phyloP scores from a whole-genome alignment of 2,797 vertebrate genomes.

The Hyperoplus immaculatus region DNA sequence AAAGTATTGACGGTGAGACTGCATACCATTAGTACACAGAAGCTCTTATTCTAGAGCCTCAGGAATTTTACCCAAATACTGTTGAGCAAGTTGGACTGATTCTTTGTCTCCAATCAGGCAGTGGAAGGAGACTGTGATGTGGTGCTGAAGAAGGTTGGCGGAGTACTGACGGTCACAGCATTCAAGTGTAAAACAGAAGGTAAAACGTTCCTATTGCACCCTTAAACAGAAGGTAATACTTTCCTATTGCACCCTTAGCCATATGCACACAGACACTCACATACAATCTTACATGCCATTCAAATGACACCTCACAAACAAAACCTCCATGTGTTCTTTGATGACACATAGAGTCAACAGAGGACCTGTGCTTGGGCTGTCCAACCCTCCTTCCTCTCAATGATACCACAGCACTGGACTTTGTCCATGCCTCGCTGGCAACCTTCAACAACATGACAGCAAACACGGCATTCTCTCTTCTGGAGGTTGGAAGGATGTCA shows the following conservation, averaged over 20 bases:
- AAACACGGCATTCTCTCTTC: conserved; percentile 57
- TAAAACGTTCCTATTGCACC: conserved; percentile 45
- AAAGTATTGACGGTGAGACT: conserved; percentile 78
- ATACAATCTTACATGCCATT: neutral
- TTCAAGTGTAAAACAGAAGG: conserved; percentile 88
- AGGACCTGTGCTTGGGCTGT: conserved; percentile 73
- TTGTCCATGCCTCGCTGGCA: conserved; percentile 76
- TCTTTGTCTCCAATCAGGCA: conserved; percentile 67
- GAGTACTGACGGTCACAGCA: conserved; percentile 73
- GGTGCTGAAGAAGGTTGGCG: conserved; percentile 71
- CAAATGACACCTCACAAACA: neutral
- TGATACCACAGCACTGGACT: conserved; percentile 72
- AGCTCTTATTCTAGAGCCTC: neutral
- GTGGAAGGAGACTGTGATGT: conserved; percentile 88
- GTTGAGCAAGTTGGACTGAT: neutral
- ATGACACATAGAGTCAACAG: conserved; percentile 76
- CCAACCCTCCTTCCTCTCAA: conserved; percentile 78
- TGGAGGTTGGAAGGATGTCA: conserved; percentile 82
- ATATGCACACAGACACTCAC: neutral
- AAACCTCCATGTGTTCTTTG: conserved; percentile 20
- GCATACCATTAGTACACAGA: neutral
- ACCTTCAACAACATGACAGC: conserved; percentile 74
- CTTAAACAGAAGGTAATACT: conserved; percentile 81
- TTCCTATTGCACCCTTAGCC: neutral
- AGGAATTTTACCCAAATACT: neutral